phyloP scores from a whole-genome alignment of 2,888 invertebrate species.

The Deladenus siricidicola region DNA sequence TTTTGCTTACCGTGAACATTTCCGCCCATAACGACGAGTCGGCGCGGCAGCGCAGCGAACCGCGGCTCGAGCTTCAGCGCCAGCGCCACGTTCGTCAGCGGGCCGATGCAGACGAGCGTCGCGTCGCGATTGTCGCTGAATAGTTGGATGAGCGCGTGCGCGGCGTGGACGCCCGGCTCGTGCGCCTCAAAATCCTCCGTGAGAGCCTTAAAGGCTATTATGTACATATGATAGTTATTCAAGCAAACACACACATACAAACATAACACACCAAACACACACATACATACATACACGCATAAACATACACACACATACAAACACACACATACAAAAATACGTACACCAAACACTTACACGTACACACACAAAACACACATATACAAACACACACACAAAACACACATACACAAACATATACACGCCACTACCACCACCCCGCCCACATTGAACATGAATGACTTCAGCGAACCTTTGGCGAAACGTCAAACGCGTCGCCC shows the following conservation, averaged over 20 bases:
- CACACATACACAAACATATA: too few relatives aligned
- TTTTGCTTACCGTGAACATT: slow-evolving; percentile 42
- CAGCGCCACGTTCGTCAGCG: slow-evolving; percentile 56
- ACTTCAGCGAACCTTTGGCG: slow-evolving; percentile 25
- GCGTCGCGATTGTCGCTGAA: slow-evolving; percentile 37
- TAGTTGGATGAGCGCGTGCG: slow-evolving; percentile 37
- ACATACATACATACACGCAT: too few relatives aligned
- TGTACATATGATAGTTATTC: neutral
- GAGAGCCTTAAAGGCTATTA: slow-evolving; percentile 11
- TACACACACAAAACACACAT: too few relatives aligned
- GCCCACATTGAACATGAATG: neutral
- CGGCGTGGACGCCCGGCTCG: slow-evolving; percentile 33
- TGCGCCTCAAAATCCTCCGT: slow-evolving; percentile 29
- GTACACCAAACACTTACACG: too few relatives aligned
- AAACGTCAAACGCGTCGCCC: slow-evolving; percentile 31
- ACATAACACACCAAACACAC: too few relatives aligned
- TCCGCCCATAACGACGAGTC: slow-evolving; percentile 48
- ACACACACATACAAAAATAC: too few relatives aligned
- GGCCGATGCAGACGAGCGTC: slow-evolving; percentile 54
- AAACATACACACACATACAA: too few relatives aligned
- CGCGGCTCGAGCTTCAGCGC: slow-evolving; percentile 55
- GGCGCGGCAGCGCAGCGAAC: slow-evolving; percentile 44
- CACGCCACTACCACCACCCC: too few relatives aligned
- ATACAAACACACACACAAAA: too few relatives aligned
- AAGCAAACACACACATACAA: too few relatives aligned